Conservation (phyloP, 2,797 vertebrate genomes). For the Atherinosoma microstoma region DNA sequence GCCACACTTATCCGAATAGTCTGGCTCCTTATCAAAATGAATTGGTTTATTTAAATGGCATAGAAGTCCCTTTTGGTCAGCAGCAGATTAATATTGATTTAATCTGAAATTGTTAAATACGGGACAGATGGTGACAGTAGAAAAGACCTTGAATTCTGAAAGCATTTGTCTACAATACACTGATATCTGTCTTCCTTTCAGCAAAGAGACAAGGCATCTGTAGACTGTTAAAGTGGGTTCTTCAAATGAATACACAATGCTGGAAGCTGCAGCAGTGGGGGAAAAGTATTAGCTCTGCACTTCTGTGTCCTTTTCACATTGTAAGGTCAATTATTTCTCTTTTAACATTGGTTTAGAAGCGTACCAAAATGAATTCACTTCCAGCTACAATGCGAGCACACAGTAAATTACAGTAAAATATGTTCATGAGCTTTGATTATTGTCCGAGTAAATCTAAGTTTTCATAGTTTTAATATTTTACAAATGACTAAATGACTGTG, state of each 20-base stretch:
- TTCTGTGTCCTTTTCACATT: slow-evolving; percentile 7
- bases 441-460: slow-evolving; percentile 31
- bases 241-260: slow-evolving; percentile 2
- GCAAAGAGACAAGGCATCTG: slow-evolving; percentile 19
- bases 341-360: slow-evolving; percentile 1
- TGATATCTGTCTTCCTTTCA: slow-evolving; percentile 38
- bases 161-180: slow-evolving; percentile 30
- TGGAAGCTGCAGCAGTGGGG: neutral
- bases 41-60: slow-evolving; percentile 75
- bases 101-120: slow-evolving; percentile 82
- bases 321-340: neutral
- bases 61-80: slow-evolving; percentile 72
- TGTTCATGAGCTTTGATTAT: slow-evolving; percentile 17
- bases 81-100: slow-evolving; percentile 78
- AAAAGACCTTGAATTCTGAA: slow-evolving; percentile 68
- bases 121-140: slow-evolving; percentile 63
- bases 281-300: neutral
- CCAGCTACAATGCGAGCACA: slow-evolving; percentile 5
- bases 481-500: slow-evolving; percentile 51
- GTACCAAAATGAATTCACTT: neutral
- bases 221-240: slow-evolving; percentile 16
- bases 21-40: slow-evolving; percentile 75
- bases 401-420: neutral
- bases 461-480: slow-evolving; percentile 41
- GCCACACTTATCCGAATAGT: slow-evolving; percentile 70